Evolutionary conservation across 2,113 vertebrate species (phyloP).

Genomic region (Mustelus asterias): DNA sequence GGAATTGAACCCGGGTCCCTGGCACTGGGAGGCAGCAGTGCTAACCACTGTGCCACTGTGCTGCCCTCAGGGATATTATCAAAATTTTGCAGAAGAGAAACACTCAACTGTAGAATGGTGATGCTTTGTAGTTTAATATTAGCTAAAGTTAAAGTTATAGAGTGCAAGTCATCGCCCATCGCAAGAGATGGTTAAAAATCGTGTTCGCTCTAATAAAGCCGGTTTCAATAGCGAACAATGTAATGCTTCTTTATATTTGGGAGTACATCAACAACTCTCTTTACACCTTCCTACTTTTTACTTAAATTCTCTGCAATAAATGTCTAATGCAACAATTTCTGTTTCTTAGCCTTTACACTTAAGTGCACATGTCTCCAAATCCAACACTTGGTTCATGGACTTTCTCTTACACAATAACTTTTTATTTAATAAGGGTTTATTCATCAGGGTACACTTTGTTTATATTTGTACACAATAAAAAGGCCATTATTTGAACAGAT

Average conservation of each 20-base stretch:
- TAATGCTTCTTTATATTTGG: not conserved
- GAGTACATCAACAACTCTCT: not conserved
- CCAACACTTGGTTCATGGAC: not conserved
- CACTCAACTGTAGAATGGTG: not conserved
- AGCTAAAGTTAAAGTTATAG: not conserved
- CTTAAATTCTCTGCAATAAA: not conserved
- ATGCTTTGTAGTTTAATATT: not conserved
- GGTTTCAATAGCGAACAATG: not conserved
- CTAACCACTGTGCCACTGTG: too few species aligned
- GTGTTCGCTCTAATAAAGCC: not conserved
- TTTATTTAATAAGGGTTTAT: not conserved
- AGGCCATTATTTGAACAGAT: too few species aligned
- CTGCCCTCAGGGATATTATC: too few species aligned
- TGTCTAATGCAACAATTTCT: not conserved
- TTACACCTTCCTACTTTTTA: not conserved
- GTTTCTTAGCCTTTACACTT: not conserved
- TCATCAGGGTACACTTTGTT: not conserved
- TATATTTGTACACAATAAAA: not conserved
- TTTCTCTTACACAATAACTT: not conserved
- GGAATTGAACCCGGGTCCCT: too few species aligned
- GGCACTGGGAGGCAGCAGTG: too few species aligned
- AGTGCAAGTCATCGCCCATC: not conserved
- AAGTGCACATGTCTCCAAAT: not conserved
- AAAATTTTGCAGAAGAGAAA: not conserved
- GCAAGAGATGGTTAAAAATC: not conserved